Evolutionary conservation across 2,113 vertebrate genomes (phyloP).

Genomic region (Physeter macrocephalus): DNA sequence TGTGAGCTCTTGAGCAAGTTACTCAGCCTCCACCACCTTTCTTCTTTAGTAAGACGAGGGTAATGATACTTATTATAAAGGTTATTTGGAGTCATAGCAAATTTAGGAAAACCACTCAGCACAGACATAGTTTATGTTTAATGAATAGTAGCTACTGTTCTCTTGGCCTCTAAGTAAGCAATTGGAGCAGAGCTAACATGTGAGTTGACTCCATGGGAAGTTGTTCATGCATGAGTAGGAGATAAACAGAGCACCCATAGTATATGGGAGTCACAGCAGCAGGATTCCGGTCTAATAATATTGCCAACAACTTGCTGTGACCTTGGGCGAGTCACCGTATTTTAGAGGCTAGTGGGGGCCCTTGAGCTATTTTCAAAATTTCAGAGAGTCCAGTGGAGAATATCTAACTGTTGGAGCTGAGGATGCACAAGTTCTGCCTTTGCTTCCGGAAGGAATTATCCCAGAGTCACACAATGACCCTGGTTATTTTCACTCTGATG

Average conservation of each 20-base stretch:
- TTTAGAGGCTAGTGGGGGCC: not conserved
- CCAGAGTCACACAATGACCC: not conserved
- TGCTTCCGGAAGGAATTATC: not conserved
- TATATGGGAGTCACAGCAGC: not conserved
- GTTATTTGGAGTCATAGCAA: not conserved
- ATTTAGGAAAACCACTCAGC: not conserved
- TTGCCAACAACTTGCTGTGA: not conserved
- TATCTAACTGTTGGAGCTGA: not conserved
- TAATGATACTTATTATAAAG: not conserved
- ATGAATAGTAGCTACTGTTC: not conserved
- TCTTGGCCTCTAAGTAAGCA: not conserved
- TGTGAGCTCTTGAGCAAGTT: not conserved
- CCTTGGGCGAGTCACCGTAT: not conserved
- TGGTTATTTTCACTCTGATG: slow-evolving; percentile 2
- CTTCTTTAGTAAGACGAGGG: not conserved
- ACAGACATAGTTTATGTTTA: not conserved
- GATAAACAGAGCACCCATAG: not conserved
- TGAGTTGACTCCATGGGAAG: not conserved
- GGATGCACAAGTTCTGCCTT: not conserved
- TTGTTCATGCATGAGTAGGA: not conserved
- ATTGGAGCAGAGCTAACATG: not conserved
- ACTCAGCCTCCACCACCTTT: not conserved
- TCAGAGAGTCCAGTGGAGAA: not conserved
- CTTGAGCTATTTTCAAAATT: slow-evolving; percentile 9
- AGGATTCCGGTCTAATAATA: not conserved